A percentile compares a stretch with the other conserved stretches of the same genome.
These are phyloP conservation scores for Hippolais icterina DNA, from an alignment of 2,113 vertebrate species.

Conservation along the genomic window DNA sequence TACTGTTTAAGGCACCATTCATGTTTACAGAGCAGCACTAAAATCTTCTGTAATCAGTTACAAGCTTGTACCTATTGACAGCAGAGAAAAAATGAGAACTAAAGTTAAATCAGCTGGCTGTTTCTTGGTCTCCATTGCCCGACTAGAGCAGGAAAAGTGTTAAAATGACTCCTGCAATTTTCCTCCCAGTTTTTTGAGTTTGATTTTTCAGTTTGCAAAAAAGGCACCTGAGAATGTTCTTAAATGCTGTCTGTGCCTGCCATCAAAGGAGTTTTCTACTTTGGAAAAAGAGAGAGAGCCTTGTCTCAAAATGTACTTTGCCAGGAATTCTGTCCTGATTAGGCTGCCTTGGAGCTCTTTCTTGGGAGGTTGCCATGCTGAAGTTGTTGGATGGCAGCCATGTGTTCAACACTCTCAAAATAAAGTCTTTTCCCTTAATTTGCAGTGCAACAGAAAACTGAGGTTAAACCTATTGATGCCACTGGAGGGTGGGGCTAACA, in stretches of 20 bases:
- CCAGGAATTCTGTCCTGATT: conserved; percentile 40
- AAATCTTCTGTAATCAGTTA: conserved; percentile 10
- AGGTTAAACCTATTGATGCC: conserved; percentile 27
- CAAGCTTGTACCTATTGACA: background rate
- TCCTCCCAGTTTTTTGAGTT: background rate
- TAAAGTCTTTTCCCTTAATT: conserved; percentile 54
- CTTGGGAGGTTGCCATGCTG: conserved; percentile 27
- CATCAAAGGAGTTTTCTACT: conserved; percentile 24
- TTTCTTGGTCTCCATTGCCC: conserved; percentile 13
- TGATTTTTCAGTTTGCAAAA: conserved; percentile 13
- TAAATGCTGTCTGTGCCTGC: background rate
- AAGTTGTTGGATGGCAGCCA: conserved; percentile 39
- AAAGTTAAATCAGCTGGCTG: conserved; percentile 40
- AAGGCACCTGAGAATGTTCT: conserved; percentile 13
- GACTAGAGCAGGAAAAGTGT: background rate
- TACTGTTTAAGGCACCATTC: background rate
- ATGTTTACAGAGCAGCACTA: background rate
- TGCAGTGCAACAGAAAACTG: conserved; percentile 14
- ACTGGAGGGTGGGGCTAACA: conserved; percentile 6
- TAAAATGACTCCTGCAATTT: background rate
- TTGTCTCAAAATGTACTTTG: conserved; percentile 12
- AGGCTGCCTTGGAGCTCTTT: conserved; percentile 24
- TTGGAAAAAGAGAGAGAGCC: conserved; percentile 34
- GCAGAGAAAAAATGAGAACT: conserved; percentile 10
- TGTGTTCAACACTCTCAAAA: conserved; percentile 36